Percentiles rank a stretch among this genome's conserved stretches.
Evolutionary conservation across 2,888 invertebrate genomes (phyloP).

Genomic region (Bhutanitis thaidina): DNA sequence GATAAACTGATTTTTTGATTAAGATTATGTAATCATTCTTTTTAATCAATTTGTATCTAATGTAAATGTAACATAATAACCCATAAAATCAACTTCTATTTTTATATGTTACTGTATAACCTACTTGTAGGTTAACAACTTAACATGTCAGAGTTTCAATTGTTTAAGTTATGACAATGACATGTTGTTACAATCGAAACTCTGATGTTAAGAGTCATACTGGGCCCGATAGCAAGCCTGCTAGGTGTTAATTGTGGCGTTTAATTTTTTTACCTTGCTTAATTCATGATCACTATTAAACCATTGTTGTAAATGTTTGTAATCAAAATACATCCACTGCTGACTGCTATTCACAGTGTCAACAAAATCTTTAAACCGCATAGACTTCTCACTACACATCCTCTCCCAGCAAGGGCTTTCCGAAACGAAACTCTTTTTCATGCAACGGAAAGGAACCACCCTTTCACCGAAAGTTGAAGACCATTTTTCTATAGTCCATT

Average conservation of each 20-base stretch:
- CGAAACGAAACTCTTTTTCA: slow-evolving; percentile 53
- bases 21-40: too few species aligned
- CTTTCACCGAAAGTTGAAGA: slow-evolving; percentile 74
- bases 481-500: slow-evolving; percentile 83
- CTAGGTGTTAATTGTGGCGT: too few species aligned
- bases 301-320: slow-evolving; percentile 88
- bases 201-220: too few species aligned
- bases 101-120: too few species aligned
- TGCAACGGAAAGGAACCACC: slow-evolving; percentile 79
- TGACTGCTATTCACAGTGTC: slow-evolving; percentile 48
- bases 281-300: slow-evolving; percentile 79
- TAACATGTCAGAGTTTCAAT: too few species aligned
- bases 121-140: too few species aligned
- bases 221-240: too few species aligned
- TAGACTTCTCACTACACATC: slow-evolving; percentile 77
- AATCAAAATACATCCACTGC: slow-evolving; percentile 91
- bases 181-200: too few species aligned
- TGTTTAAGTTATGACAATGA: too few species aligned
- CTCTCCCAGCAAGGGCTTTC: slow-evolving; percentile 90
- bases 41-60: too few species aligned
- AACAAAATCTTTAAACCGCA: slow-evolving; percentile 84
- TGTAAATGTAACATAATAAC: not conserved
- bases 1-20: not conserved
- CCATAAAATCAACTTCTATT: too few species aligned
- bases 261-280: slow-evolving; percentile 70